Percentiles rank a stretch among this genome's conserved stretches.
phyloP scores from a whole-genome alignment of 2,113 vertebrate species.

The Sinocyclocheilus grahami region DNA sequence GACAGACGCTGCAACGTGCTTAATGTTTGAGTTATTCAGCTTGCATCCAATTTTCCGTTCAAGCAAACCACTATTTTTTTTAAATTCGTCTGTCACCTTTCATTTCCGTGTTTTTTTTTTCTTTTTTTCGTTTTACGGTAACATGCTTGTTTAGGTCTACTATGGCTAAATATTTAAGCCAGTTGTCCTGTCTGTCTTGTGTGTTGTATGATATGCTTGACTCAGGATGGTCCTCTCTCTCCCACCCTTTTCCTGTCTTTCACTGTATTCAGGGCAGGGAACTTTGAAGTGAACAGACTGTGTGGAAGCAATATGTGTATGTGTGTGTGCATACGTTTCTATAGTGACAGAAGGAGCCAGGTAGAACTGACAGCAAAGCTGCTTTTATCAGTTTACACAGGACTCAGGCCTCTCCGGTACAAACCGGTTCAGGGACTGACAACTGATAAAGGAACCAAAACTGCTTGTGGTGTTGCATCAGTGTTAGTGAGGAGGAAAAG shows the following conservation, averaged over 20 bases:
- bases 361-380: conserved; percentile 38
- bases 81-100: conserved; percentile 36
- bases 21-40: neutral
- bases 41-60: neutral
- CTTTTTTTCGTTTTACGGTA: conserved; percentile 55
- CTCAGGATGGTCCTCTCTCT: conserved; percentile 43
- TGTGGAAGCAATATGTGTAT: conserved; percentile 61
- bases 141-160: conserved; percentile 60
- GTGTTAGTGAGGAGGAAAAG: conserved; percentile 61
- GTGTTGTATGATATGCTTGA: conserved; percentile 53
- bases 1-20: neutral
- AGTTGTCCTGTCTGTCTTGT: conserved; percentile 63
- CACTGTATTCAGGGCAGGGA: conserved; percentile 47
- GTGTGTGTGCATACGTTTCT: conserved; percentile 52
- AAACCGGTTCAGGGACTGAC: conserved; percentile 65
- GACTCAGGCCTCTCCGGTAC: conserved; percentile 56
- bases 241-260: conserved; percentile 76
- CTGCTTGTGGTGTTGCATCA: conserved; percentile 18
- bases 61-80: neutral
- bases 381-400: conserved; percentile 31
- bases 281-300: conserved; percentile 74
- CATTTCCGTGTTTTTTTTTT: conserved; percentile 45
- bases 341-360: conserved; percentile 46
- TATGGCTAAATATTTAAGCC: conserved; percentile 63
- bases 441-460: conserved; percentile 21